A percentile compares a stretch with the other conserved stretches of the same genome.
phyloP scores from a whole-genome alignment of 2,888 invertebrate species.

The Stenotaenia linearis region DNA sequence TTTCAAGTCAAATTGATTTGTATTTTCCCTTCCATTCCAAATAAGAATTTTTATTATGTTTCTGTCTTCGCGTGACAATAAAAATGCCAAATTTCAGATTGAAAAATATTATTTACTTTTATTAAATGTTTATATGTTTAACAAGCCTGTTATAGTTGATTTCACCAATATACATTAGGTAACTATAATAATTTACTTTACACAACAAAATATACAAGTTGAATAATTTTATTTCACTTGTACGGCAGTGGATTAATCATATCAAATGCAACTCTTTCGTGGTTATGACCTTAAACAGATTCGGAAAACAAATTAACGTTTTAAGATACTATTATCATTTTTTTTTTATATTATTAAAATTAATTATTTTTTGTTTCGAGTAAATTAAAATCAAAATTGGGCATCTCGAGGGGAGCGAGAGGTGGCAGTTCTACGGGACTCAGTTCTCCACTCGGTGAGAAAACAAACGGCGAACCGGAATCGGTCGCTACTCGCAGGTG shows the following conservation, averaged over 20 bases:
- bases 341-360: not conserved
- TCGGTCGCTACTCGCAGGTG: slow-evolving; percentile 29
- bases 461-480: slow-evolving; percentile 32
- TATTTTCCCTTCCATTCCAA: not conserved
- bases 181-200: not conserved
- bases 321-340: too few relatives aligned
- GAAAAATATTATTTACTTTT: not conserved
- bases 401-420: slow-evolving; percentile 59
- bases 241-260: too few relatives aligned
- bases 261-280: too few relatives aligned
- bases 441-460: slow-evolving; percentile 42
- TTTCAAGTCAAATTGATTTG: not conserved
- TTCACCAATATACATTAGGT: not conserved
- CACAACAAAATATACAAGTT: not conserved
- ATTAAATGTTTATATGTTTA: not conserved
- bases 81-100: slow-evolving; percentile 4
- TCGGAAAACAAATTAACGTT: too few relatives aligned
- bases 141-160: not conserved
- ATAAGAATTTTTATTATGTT: not conserved
- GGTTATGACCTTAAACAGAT: too few relatives aligned
- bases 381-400: slow-evolving; percentile 54
- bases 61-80: slow-evolving; percentile 1
- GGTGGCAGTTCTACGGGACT: slow-evolving; percentile 42
- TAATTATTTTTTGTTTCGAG: not conserved
- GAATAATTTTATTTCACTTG: too few relatives aligned